phyloP scores from a whole-genome alignment of 2,797 vertebrate genomes.

The Darevskia nairensis region DNA sequence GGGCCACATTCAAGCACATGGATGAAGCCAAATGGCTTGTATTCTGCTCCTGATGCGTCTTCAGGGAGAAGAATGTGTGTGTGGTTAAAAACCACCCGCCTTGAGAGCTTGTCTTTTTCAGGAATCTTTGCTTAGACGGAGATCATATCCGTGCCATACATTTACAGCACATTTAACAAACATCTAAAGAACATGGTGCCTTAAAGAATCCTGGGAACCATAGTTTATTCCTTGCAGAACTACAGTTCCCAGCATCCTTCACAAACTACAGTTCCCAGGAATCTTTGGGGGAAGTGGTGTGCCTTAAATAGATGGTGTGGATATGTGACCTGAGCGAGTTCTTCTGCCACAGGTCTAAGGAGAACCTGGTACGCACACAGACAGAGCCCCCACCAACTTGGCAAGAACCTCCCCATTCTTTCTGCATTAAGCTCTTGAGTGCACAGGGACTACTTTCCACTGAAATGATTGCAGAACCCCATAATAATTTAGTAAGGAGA shows the following conservation, averaged over 20 bases:
- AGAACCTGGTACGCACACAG: not conserved
- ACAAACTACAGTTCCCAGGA: too few species aligned
- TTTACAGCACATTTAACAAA: too few species aligned
- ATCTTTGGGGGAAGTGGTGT: too few species aligned
- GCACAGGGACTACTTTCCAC: too few species aligned
- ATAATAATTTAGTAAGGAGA: too few species aligned
- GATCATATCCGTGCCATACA: not conserved
- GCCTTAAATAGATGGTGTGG: too few species aligned
- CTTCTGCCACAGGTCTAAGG: not conserved
- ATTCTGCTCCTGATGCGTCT: not conserved
- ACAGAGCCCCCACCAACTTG: not conserved
- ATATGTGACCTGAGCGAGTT: not conserved
- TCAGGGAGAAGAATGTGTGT: not conserved
- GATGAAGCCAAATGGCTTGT: conserved; percentile 4
- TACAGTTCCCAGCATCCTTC: too few species aligned
- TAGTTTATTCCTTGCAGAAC: too few species aligned
- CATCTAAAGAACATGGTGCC: too few species aligned
- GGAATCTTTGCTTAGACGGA: not conserved
- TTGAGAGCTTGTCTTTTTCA: not conserved
- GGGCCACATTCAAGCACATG: not conserved
- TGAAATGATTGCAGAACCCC: not conserved
- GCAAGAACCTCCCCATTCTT: not conserved
- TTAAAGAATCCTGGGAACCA: too few species aligned
- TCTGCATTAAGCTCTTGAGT: not conserved
- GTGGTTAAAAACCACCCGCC: not conserved